phyloP scores from a whole-genome alignment of 2,797 vertebrate genomes.

The Coregonus suidteri region DNA sequence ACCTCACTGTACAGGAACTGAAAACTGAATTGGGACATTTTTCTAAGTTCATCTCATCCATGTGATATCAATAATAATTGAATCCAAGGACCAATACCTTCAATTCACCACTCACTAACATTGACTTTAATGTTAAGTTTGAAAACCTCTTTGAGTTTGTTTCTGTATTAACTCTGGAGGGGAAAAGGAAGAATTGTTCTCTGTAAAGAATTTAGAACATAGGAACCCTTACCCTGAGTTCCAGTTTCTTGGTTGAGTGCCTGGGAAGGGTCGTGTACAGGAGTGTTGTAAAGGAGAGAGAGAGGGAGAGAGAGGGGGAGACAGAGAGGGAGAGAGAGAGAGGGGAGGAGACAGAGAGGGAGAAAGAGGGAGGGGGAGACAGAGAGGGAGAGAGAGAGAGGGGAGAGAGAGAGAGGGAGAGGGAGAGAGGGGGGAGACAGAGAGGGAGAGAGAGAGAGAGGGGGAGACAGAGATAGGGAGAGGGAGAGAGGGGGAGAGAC shows the following conservation, averaged over 20 bases:
- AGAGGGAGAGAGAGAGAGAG: no score
- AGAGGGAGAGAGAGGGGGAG: no score
- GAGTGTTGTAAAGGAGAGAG: not conserved
- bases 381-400: no score
- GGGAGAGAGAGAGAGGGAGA: no score
- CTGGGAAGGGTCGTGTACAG: not conserved
- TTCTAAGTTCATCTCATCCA: not conserved
- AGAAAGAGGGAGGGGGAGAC: no score
- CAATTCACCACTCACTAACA: not conserved
- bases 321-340: no score
- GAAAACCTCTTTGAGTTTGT: not conserved
- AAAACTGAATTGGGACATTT: not conserved
- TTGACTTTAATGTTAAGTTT: conserved; percentile 5
- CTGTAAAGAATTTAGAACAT: not conserved
- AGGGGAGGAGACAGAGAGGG: no score
- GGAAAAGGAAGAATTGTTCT: not conserved
- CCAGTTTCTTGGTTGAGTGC: not conserved
- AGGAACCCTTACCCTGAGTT: not conserved
- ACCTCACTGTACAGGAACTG: not conserved
- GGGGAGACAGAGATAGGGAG: no score
- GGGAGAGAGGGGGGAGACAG: no score
- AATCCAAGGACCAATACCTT: not conserved
- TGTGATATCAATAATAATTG: conserved; percentile 4
- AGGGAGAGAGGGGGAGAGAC: no score
- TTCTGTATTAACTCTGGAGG: not conserved